Evolutionary conservation across 2,113 vertebrate genomes (phyloP).

Genomic region (Apodemus sylvaticus): DNA sequence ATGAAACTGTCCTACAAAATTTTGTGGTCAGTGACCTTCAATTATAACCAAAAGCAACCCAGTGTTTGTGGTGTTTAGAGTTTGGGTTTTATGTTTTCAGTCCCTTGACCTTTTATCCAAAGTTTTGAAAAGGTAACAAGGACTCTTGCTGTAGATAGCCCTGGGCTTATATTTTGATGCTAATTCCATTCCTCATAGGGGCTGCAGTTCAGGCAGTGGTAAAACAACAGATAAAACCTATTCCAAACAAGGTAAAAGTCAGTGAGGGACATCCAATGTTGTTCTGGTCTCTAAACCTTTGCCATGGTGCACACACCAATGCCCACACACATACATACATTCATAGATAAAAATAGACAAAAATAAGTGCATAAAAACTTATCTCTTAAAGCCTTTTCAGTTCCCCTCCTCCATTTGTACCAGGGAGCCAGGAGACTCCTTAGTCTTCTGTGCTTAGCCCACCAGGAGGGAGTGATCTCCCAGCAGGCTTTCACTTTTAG

Average conservation of each 20-base stretch:
- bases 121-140: background rate
- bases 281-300: background rate
- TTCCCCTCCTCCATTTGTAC: too few species aligned
- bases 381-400: background rate
- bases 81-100: background rate
- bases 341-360: background rate
- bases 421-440: too few species aligned
- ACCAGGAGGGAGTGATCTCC: too few species aligned
- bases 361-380: background rate
- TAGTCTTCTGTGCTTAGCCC: too few species aligned
- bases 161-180: too few species aligned
- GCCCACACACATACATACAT: background rate
- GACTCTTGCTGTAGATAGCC: background rate
- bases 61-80: background rate
- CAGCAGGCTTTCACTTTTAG: too few species aligned
- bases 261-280: background rate
- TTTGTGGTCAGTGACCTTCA: background rate
- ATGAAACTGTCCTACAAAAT: background rate
- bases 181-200: too few species aligned
- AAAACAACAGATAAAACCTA: background rate
- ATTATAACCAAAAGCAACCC: background rate
- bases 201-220: background rate
- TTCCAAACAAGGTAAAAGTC: background rate
- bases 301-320: too few species aligned
- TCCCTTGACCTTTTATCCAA: background rate